Evolutionary conservation across 2,113 vertebrate species (phyloP).

Genomic region (Corvus moneduloides): DNA sequence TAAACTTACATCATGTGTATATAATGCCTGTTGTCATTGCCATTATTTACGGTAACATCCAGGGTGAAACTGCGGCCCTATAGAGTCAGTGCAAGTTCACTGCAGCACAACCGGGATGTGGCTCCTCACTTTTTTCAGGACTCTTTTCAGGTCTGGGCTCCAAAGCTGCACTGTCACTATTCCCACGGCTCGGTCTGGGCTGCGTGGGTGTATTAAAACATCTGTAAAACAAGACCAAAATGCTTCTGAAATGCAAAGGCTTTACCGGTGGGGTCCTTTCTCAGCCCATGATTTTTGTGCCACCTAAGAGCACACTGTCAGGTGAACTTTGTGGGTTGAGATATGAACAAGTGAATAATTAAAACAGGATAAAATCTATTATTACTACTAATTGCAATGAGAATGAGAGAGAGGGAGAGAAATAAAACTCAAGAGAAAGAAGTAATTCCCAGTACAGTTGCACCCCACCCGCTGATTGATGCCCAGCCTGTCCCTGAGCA

Average conservation of each 20-base stretch:
- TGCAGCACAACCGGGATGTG: neutral
- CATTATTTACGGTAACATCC: accelerated
- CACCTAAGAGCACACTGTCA: neutral
- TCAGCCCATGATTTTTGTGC: neutral
- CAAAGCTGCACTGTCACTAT: neutral
- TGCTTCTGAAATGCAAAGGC: neutral
- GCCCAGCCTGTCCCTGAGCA: neutral
- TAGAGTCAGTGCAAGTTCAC: neutral
- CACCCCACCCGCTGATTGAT: accelerated
- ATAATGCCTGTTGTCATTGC: neutral
- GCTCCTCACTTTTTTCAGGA: neutral
- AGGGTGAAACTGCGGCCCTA: neutral
- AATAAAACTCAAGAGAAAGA: neutral
- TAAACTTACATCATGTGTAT: neutral
- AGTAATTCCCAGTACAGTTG: neutral
- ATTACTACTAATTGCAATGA: neutral
- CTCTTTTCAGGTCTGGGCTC: neutral
- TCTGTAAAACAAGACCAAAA: neutral
- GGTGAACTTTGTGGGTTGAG: neutral
- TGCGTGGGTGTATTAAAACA: neutral
- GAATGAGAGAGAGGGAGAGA: neutral
- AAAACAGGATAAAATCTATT: neutral
- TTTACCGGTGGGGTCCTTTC: neutral
- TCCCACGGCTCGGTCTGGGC: neutral
- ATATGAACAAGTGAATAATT: neutral